These are phyloP conservation scores for Suncus etruscus DNA, from an alignment of 2,113 vertebrate species.

Conservation along the genomic window DNA sequence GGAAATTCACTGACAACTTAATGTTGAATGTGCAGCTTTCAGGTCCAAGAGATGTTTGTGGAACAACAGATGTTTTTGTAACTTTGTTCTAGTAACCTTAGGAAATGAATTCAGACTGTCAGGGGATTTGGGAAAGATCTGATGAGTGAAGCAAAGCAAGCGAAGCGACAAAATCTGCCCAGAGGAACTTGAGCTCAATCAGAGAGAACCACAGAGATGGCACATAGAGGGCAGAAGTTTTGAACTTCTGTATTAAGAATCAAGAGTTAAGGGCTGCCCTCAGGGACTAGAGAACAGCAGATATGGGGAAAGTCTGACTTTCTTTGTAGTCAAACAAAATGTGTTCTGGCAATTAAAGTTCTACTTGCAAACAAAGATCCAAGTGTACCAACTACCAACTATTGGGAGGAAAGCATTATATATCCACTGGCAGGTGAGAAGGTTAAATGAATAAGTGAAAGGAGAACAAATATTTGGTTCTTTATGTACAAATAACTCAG, in stretches of 20 bases:
- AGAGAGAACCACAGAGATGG: background rate
- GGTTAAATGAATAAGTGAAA: background rate
- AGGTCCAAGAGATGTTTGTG: background rate
- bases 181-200: background rate
- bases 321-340: background rate
- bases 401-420: background rate
- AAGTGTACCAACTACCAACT: background rate
- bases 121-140: background rate
- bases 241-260: background rate
- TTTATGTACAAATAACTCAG: background rate
- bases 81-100: background rate
- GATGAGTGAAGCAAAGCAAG: background rate
- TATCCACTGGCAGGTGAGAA: background rate
- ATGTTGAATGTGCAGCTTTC: background rate
- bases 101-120: background rate
- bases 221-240: background rate
- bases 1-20: background rate
- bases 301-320: background rate
- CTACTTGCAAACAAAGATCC: background rate
- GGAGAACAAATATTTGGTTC: slow-evolving; percentile 38
- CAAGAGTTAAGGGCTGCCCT: too few relatives aligned
- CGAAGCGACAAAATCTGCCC: background rate
- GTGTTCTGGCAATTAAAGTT: background rate
- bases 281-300: fast-evolving
- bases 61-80: background rate